Conservation (phyloP, 2,797 vertebrate species). For the Pseudomugil gertrudae region DNA sequence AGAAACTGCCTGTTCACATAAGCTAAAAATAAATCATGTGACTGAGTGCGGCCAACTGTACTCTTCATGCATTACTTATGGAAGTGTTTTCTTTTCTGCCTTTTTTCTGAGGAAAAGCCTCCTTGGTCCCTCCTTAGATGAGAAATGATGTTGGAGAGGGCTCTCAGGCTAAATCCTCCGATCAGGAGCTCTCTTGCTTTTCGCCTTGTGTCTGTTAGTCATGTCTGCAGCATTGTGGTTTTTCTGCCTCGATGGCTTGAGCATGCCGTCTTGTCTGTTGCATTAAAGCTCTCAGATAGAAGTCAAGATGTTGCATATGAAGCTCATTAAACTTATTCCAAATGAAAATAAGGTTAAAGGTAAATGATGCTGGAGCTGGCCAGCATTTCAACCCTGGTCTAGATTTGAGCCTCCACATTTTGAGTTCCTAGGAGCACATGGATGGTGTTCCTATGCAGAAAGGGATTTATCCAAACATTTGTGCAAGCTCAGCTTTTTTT, state of each 20-base stretch:
- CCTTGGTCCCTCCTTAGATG: slow-evolving; percentile 9
- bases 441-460: background rate
- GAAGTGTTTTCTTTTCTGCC: slow-evolving; percentile 72
- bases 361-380: background rate
- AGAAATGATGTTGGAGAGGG: slow-evolving; percentile 25
- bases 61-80: slow-evolving; percentile 83
- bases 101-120: slow-evolving; percentile 22
- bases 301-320: background rate
- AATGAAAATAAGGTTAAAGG: background rate
- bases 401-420: background rate
- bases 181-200: slow-evolving; percentile 32
- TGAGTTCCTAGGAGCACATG: background rate
- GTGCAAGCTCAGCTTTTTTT: background rate
- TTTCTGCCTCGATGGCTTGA: background rate
- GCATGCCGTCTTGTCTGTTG: background rate
- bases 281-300: background rate
- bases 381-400: background rate
- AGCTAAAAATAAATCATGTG: slow-evolving; percentile 81
- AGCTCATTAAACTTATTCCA: background rate
- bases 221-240: slow-evolving; percentile 9
- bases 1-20: slow-evolving; percentile 76
- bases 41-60: slow-evolving; percentile 72
- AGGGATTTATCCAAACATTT: background rate
- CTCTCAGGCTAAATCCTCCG: slow-evolving; percentile 34
- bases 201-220: background rate